Evolutionary conservation across 2,797 vertebrate genomes (phyloP).

Genomic region (Amblyopsis hoosieri): DNA sequence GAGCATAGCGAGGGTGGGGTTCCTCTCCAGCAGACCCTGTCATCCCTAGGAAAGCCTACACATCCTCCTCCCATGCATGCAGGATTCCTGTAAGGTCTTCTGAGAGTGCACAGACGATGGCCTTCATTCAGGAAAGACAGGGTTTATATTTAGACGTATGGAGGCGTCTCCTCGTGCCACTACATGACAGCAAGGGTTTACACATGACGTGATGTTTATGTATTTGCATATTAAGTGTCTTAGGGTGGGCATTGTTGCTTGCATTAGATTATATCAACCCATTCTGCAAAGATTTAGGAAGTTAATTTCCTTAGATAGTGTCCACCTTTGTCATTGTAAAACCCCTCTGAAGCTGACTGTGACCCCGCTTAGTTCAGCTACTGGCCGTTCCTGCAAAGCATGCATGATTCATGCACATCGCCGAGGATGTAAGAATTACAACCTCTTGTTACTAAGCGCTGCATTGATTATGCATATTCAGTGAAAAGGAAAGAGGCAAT

Average conservation of each 20-base stretch:
- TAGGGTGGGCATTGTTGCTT: constrained; percentile 71
- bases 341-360: constrained; percentile 67
- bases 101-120: constrained; percentile 49
- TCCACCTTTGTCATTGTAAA: constrained; percentile 74
- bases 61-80: constrained; percentile 74
- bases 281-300: constrained; percentile 64
- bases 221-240: constrained; percentile 68
- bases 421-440: constrained; percentile 59
- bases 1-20: constrained; percentile 79
- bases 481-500: constrained; percentile 55
- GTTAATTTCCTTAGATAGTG: constrained; percentile 72
- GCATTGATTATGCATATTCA: constrained; percentile 75
- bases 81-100: constrained; percentile 80
- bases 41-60: constrained; percentile 84
- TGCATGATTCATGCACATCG: constrained; percentile 61
- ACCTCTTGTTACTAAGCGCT: constrained; percentile 49
- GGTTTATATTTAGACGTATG: constrained; percentile 50
- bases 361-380: constrained; percentile 63
- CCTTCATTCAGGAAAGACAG: constrained; percentile 41
- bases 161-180: constrained; percentile 37
- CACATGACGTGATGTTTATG: constrained; percentile 62
- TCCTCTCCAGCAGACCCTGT: constrained; percentile 82
- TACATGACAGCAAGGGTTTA: constrained; percentile 57
- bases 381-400: constrained; percentile 55
- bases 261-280: constrained; percentile 64